Conservation (phyloP, 2,797 vertebrate genomes). For the Carcharodon carcharias region DNA sequence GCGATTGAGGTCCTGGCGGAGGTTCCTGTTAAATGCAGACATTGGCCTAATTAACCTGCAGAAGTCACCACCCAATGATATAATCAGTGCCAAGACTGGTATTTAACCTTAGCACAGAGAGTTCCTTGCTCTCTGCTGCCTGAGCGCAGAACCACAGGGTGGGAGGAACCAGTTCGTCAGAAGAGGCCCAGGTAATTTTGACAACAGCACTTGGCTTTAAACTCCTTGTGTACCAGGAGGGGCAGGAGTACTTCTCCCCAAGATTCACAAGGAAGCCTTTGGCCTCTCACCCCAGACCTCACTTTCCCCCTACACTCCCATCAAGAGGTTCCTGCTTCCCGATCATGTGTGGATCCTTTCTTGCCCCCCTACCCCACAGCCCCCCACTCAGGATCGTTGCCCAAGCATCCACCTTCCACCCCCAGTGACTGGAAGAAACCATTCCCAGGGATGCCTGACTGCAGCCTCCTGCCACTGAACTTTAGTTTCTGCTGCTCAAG, state of each 20-base stretch:
- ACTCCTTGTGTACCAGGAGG: too few relatives aligned
- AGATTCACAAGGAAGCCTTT: too few relatives aligned
- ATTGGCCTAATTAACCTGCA: neutral
- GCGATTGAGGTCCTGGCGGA: neutral
- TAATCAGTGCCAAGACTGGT: too few relatives aligned
- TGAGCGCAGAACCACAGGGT: neutral
- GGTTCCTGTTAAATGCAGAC: neutral
- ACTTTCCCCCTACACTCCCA: too few relatives aligned
- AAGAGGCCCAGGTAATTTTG: neutral
- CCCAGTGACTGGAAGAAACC: neutral
- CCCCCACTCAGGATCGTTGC: neutral
- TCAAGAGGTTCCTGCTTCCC: too few relatives aligned
- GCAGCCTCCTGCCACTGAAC: neutral
- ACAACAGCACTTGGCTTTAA: neutral
- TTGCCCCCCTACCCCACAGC: too few relatives aligned
- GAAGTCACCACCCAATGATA: neutral
- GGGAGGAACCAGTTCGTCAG: too few relatives aligned
- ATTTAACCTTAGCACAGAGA: neutral
- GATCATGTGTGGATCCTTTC: neutral
- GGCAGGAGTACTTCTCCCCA: too few relatives aligned
- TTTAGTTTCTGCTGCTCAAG: neutral
- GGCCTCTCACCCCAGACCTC: too few relatives aligned
- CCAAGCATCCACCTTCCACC: neutral
- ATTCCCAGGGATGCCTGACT: neutral
- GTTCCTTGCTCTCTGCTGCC: neutral